Evolutionary conservation across 2,888 invertebrate genomes (phyloP).

Genomic region (Caenorhabditis wallacei): DNA sequence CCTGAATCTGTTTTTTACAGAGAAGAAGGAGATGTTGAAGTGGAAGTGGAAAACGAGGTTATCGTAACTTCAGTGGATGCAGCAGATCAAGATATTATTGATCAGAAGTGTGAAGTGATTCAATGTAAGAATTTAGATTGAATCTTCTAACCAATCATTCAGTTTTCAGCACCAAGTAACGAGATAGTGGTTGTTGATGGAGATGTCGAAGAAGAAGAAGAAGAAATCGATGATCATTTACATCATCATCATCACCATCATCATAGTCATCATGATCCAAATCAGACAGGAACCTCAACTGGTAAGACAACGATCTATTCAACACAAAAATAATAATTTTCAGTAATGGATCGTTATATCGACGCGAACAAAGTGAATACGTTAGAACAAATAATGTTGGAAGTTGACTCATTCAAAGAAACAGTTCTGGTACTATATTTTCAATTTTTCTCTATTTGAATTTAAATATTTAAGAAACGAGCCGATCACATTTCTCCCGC

Average conservation of each 20-base stretch:
- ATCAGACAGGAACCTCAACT: constrained; percentile 24
- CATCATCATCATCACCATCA: constrained; percentile 42
- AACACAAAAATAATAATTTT: neutral
- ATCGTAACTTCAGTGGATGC: constrained; percentile 17
- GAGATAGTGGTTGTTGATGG: constrained; percentile 62
- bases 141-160: neutral
- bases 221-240: constrained; percentile 26
- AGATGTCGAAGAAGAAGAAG: constrained; percentile 32
- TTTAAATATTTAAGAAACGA: constrained; percentile 47
- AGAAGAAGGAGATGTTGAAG: constrained; percentile 31
- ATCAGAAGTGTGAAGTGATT: constrained; percentile 16
- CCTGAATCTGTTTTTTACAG: constrained; percentile 4
- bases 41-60: constrained; percentile 42
- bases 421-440: constrained; percentile 42
- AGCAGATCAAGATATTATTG: constrained; percentile 4
- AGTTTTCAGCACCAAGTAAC: constrained; percentile 43
- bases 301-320: neutral
- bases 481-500: constrained; percentile 23
- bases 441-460: neutral
- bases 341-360: constrained; percentile 35
- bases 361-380: constrained; percentile 37
- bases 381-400: constrained; percentile 41
- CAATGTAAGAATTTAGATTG: constrained; percentile 10
- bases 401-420: constrained; percentile 48
- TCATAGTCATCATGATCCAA: neutral